Evolutionary conservation across 2,113 vertebrate species (phyloP).

Genomic region (Athene cunicularia): DNA sequence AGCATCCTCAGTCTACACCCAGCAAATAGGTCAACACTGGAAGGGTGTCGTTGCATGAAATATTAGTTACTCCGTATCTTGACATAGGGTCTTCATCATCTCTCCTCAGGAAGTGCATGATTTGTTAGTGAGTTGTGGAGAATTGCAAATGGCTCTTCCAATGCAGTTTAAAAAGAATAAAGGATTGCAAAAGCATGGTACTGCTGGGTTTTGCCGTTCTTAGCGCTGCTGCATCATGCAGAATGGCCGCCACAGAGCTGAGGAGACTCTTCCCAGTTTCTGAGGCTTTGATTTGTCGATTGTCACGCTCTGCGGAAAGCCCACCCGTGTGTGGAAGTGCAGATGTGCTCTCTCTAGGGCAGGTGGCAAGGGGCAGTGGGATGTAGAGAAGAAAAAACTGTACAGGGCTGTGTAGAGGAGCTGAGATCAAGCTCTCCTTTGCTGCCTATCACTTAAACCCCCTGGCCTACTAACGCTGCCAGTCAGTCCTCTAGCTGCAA

Average conservation of each 20-base stretch:
- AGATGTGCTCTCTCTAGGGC: neutral
- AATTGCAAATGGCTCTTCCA: neutral
- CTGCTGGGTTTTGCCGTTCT: neutral
- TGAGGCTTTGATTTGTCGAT: neutral
- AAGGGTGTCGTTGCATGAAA: neutral
- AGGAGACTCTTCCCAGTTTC: too few species aligned
- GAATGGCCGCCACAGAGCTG: neutral
- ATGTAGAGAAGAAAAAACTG: neutral
- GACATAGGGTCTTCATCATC: neutral
- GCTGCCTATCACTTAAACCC: neutral
- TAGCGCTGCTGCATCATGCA: fast-evolving
- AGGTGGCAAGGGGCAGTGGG: neutral
- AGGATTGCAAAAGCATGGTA: neutral
- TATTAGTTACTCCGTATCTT: neutral
- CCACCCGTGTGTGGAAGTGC: too few species aligned
- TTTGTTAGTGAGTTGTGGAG: neutral
- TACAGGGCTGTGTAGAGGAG: neutral
- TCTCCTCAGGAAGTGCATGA: neutral
- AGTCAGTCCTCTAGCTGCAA: neutral
- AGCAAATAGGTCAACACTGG: neutral
- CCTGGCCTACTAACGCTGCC: too few species aligned
- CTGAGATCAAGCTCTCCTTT: neutral
- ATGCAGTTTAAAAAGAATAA: neutral
- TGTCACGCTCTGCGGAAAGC: neutral
- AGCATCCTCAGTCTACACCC: neutral